Evolutionary conservation across 2,888 invertebrate genomes (phyloP), one percentile per base, ranked within the genome.

Genomic region (Galerucella nymphaeae): DNA sequence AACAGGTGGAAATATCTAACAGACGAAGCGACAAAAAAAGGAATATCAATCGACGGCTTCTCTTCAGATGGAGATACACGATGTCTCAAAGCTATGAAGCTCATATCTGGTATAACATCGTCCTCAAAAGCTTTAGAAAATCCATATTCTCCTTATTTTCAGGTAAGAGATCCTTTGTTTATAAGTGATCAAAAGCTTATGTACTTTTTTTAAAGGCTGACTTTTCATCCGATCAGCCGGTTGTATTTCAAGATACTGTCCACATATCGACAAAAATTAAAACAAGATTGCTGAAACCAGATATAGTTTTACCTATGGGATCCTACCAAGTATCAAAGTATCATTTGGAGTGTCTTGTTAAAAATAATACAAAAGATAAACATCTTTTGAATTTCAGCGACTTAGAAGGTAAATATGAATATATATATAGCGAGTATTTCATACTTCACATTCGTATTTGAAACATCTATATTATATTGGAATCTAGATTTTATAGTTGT

Each of bases 201-300:
- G 48, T 48, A 14, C 13, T 48, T 48, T 14, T 48, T 48, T 48
- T 48, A 48, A 14, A 14, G 1, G 14, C 48, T 14, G 48, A 42
- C 42, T 42, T 48, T 48, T 48, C 2, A 48, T 48, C 13, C 48
- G 14, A 48, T 14, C 48, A 48, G 20, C 57, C 70, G 41, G 11
- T 64, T 45, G 16, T 20, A 50, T 38, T 72, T 18, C 74, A 76
- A 61, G 74, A 76, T 38, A 70, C 74, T 23, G 65, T 74, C 20
- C 76, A 76, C 45, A 70, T 74, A 13, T 57, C 8, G 14, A 74
- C 74, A 11, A 76, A 75, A 71, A 14, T 76, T 42, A 48, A 70
- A 68, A 76, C 70, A 11, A 61, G 71, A 65, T 16, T 76, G 5
- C 53, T 75, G 23, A 76, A 76, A 20, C 61, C 67, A 8, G 13